phyloP scores from a whole-genome alignment of 1,140 invertebrate genomes.

The Agraylea sexmaculata region DNA sequence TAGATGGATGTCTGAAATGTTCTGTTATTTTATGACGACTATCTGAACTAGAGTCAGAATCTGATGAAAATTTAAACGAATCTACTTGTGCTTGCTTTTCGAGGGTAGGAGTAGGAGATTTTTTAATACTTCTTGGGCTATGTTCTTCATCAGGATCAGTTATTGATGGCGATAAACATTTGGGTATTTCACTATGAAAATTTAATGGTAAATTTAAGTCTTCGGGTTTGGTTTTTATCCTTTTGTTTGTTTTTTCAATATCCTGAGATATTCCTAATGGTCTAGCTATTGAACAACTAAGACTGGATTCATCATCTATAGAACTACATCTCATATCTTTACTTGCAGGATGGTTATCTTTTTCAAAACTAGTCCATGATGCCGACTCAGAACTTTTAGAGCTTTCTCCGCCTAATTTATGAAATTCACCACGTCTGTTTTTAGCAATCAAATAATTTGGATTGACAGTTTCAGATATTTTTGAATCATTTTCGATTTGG shows the following conservation, averaged over 20 bases:
- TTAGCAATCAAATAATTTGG: slow-evolving; percentile 36
- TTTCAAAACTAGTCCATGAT: slow-evolving; percentile 48
- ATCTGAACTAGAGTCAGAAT: slow-evolving; percentile 40
- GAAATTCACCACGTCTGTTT: slow-evolving; percentile 36
- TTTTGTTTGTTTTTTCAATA: slow-evolving; percentile 47
- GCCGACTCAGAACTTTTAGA: slow-evolving; percentile 53
- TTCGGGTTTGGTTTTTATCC: slow-evolving; percentile 36
- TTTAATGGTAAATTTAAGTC: slow-evolving; percentile 39
- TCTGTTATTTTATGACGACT: slow-evolving; percentile 39
- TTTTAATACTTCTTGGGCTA: slow-evolving; percentile 35
- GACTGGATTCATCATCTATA: slow-evolving; percentile 63
- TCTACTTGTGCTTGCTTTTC: slow-evolving; percentile 50
- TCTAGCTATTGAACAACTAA: slow-evolving; percentile 64
- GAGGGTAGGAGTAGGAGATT: slow-evolving; percentile 44
- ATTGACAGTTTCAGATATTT: slow-evolving; percentile 29
- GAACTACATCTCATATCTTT: slow-evolving; percentile 48
- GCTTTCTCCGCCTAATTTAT: slow-evolving; percentile 49
- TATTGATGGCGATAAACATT: slow-evolving; percentile 30
- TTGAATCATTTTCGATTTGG: slow-evolving; percentile 24
- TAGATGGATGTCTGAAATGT: slow-evolving; percentile 29
- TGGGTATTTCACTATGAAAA: slow-evolving; percentile 36
- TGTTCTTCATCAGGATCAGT: slow-evolving; percentile 35
- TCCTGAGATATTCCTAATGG: slow-evolving; percentile 64
- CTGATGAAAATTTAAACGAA: slow-evolving; percentile 37
- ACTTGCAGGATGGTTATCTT: slow-evolving; percentile 44